Conservation (phyloP, 2,113 vertebrate genomes). For the Pan troglodytes region NHGRI_mPanTro3-v2.1_pri NC_072415.2:18180501-18181000, state of each 20-base stretch:
- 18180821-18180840: background rate
- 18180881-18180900: background rate
- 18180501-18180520: background rate
- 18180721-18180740: background rate
- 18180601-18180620: background rate
- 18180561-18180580: background rate
- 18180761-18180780: background rate
- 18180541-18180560: background rate
- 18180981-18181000: background rate
- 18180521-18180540: background rate
- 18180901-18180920: background rate
- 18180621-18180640: background rate
- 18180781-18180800: background rate
- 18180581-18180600: background rate
- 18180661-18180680: background rate
- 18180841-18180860: background rate
- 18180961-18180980: background rate
- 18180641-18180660: background rate
- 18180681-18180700: background rate
- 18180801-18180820: background rate
- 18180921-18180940: background rate
- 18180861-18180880: background rate
- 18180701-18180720: background rate
- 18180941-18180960: background rate
- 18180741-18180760: background rate